These are phyloP conservation scores for Ariopsis seemanni DNA, from an alignment of 2,113 vertebrate genomes.

Conservation along the genomic window DNA sequence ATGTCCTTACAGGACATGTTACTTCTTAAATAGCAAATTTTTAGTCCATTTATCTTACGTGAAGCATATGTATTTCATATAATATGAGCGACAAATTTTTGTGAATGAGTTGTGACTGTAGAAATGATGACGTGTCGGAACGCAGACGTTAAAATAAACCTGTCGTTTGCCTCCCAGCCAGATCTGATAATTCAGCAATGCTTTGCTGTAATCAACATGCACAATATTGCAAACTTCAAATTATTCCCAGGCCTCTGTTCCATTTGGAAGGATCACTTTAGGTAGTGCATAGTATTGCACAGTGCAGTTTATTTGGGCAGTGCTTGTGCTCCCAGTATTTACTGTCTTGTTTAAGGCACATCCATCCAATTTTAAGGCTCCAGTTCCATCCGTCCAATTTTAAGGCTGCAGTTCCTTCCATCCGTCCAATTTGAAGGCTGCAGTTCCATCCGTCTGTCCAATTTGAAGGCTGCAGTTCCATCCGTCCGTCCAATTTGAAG, in stretches of 20 bases:
- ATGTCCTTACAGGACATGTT: not conserved
- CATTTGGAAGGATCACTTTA: not conserved
- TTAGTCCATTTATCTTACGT: not conserved
- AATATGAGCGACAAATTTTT: not conserved
- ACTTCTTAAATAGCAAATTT: not conserved
- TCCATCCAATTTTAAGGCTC: no score
- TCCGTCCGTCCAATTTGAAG: no score
- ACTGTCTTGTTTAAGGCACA: not conserved
- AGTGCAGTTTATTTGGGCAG: not conserved
- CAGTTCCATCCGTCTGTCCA: no score
- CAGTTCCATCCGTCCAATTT: no score
- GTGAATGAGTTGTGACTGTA: not conserved
- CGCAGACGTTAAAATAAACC: not conserved
- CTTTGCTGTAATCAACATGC: not conserved
- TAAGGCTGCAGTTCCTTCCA: no score
- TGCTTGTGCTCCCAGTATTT: not conserved
- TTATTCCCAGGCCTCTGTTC: not conserved
- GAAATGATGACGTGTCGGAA: not conserved
- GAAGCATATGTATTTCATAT: not conserved
- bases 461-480: no score
- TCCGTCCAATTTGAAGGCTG: no score
- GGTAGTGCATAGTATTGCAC: not conserved
- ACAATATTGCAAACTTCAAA: not conserved
- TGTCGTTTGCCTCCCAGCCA: not conserved
- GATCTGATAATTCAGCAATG: not conserved